Evolutionary conservation across 2,888 invertebrate genomes (phyloP), one percentile per base, ranked within the genome.

Genomic region (Cynaeus angustus): DNA sequence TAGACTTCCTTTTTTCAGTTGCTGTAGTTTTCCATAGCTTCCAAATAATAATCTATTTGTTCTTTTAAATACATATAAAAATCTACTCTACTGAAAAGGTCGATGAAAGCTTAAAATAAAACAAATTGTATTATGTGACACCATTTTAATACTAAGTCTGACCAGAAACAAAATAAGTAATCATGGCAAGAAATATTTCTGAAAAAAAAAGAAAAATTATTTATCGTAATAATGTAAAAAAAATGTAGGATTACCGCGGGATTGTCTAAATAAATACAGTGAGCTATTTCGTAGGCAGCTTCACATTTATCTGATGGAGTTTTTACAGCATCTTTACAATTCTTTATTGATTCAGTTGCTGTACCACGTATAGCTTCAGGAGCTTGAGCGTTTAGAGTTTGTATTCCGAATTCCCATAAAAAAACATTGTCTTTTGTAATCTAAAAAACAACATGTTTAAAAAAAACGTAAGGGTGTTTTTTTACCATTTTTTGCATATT

Each of bases 401-500:
- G 86, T 48, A 86, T 74, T 0, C 88, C 87, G 0, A 86, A 83
- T 10, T 88, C 88, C 48, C 84, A 84, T 74, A 86, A 86, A 3
- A 89, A 76, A 7, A 72, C 73, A 61, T 81, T 81, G 1, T 80
- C 75, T 74, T 77, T 78, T 12, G 58, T 67, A 6, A 75, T 74
- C 74, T 68, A 78, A 74, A 73, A 68, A 8, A 30, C 4, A 33
- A 37, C 13, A 10, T 58, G 9, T 33, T 1, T 30, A 50, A 14
- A 14, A 30, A 8, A 64, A 21, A 48, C 7, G 16, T 43, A 8
- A 8, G 2, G 37, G 10, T n/a, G 46, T 65, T 72, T 50, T 78
- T 81, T 81, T 81, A 89, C 89, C 75, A 86, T 77, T 82, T 89
- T 88, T 81, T 87, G 86, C 85, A 86, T 86, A 71, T 84, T 84